A percentile compares a stretch with the other conserved stretches of the same genome.
Evolutionary conservation across 1,140 invertebrate species (phyloP).

Genomic region (Holotrichia oblita): DNA sequence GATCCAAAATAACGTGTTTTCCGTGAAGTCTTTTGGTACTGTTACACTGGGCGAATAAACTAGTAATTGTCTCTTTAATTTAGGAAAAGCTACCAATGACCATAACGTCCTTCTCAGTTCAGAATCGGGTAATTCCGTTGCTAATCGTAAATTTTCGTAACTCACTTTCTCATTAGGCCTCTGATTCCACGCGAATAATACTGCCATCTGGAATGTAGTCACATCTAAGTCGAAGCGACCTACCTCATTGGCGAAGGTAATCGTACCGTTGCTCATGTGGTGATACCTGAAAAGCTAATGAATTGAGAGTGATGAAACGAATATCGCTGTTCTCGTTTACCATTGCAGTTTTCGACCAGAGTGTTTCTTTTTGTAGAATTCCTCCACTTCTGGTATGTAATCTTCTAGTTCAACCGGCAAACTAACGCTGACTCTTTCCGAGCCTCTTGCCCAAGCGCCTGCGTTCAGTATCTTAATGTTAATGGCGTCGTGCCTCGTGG

Average conservation of each 20-base stretch:
- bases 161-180: conserved; percentile 89
- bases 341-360: conserved; percentile 98
- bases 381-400: conserved; percentile 96
- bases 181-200: conserved; percentile 99
- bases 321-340: conserved; percentile 59
- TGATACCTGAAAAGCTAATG: conserved; percentile 73
- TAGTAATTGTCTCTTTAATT: conserved; percentile 92
- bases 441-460: conserved; percentile 96
- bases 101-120: conserved; percentile 96
- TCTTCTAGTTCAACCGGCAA: conserved; percentile 97
- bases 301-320: conserved; percentile 2
- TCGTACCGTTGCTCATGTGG: conserved; percentile 99
- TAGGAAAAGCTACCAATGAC: conserved; percentile 97
- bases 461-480: conserved; percentile 97
- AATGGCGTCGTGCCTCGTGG: conserved; percentile 75
- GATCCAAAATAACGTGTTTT: conserved; percentile 94
- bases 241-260: conserved; percentile 93
- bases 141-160: conserved; percentile 94
- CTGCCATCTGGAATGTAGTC: conserved; percentile 99
- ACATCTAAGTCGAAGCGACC: conserved; percentile 98
- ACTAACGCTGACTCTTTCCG: conserved; percentile 93
- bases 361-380: conserved; percentile 96
- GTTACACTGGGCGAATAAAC: conserved; percentile 81
- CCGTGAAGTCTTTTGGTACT: conserved; percentile 92
- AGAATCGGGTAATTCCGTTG: conserved; percentile 94